Conservation (phyloP, 2,113 vertebrate genomes). For the Microtus pennsylvanicus region DNA sequence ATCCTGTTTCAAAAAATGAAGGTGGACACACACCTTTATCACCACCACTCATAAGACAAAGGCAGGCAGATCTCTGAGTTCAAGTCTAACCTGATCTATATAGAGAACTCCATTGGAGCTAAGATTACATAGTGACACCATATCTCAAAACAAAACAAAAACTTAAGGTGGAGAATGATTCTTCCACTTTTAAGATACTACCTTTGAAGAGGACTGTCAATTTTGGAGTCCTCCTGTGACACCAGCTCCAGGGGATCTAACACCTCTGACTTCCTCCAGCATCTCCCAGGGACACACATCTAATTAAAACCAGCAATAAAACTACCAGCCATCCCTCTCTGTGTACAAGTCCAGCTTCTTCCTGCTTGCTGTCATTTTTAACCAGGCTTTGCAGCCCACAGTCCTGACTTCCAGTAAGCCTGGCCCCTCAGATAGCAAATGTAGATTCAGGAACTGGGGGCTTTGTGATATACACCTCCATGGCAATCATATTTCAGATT, state of each 20-base stretch:
- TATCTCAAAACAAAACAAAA: not conserved
- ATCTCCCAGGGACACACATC: not conserved
- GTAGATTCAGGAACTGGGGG: not conserved
- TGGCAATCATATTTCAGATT: not conserved
- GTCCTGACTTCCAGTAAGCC: not conserved
- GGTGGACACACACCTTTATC: not conserved
- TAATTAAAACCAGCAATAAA: not conserved
- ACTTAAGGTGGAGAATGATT: not conserved
- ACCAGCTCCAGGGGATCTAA: not conserved
- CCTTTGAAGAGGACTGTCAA: not conserved
- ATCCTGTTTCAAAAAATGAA: not conserved
- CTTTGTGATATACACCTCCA: not conserved
- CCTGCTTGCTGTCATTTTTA: not conserved
- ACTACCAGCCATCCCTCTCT: not conserved
- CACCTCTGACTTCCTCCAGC: not conserved
- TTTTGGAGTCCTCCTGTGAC: not conserved
- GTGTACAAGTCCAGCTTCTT: not conserved
- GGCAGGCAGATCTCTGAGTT: not conserved
- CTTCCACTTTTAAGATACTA: not conserved
- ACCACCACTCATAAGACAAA: not conserved
- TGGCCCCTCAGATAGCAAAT: not conserved
- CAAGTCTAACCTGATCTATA: not conserved
- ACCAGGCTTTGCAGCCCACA: not conserved
- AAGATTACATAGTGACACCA: not conserved
- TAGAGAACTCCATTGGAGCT: not conserved